These are phyloP conservation scores for Meloidogyne exigua DNA, from an alignment of 1,140 invertebrate genomes.

Conservation along the genomic window DNA sequence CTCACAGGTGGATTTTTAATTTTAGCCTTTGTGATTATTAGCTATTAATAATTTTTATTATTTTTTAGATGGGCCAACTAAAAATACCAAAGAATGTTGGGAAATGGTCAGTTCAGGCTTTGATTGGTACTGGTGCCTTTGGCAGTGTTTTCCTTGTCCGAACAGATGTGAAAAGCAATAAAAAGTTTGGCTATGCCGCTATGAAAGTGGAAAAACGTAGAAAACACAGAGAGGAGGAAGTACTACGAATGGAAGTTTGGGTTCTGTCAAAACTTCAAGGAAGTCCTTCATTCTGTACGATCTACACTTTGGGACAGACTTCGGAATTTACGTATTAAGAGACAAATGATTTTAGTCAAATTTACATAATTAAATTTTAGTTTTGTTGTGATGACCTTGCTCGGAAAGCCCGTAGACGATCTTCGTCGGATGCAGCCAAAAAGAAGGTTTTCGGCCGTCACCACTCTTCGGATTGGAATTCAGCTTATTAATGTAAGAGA, in stretches of 20 bases:
- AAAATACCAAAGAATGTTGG: not conserved
- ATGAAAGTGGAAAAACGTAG: conserved; percentile 1
- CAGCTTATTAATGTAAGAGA: not conserved
- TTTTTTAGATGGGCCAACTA: not conserved
- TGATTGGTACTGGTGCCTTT: not conserved
- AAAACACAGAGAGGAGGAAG: not conserved
- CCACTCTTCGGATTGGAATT: not conserved
- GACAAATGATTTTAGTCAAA: not conserved
- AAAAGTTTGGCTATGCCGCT: not conserved
- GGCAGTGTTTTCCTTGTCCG: not conserved
- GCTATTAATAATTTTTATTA: not conserved
- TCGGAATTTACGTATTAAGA: not conserved
- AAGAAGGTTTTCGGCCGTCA: not conserved
- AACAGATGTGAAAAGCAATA: not conserved
- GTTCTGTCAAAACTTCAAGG: not conserved
- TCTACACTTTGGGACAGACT: not conserved
- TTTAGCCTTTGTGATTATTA: too few species aligned
- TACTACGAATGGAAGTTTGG: not conserved
- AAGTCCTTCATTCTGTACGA: not conserved
- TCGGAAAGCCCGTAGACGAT: not conserved
- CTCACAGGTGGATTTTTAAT: too few species aligned
- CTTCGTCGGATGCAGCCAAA: not conserved
- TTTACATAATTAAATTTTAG: not conserved
- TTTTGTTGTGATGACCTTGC: not conserved
- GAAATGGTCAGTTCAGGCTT: not conserved